phyloP scores from a whole-genome alignment of 2,888 invertebrate genomes.

The Andrena praecox region DNA sequence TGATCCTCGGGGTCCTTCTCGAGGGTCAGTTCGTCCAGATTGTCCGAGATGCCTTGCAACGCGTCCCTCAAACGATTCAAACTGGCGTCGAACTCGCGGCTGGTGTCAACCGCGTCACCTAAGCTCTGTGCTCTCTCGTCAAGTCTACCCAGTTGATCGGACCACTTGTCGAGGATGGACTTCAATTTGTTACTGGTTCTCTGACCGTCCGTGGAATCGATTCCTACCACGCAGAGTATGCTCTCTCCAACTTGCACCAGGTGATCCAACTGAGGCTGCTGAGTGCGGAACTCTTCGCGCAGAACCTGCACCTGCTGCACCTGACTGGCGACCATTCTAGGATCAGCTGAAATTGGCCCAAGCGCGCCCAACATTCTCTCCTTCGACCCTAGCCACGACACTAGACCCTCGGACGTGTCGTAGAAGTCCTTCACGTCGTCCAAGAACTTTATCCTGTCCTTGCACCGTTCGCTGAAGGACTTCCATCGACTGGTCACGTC shows the following conservation, averaged over 20 bases:
- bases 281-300: constrained; percentile 96
- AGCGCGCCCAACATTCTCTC: constrained; percentile 98
- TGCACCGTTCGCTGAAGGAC: constrained; percentile 93
- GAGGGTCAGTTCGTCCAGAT: constrained; percentile 92
- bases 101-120: constrained; percentile 96
- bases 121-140: constrained; percentile 95
- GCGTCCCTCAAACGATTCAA: constrained; percentile 93
- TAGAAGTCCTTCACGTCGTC: constrained; percentile 97
- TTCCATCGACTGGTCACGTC: constrained; percentile 94
- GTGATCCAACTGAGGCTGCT: constrained; percentile 95
- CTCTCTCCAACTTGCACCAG: constrained; percentile 93
- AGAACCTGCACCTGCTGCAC: constrained; percentile 96
- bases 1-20: constrained; percentile 95
- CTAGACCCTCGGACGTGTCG: constrained; percentile 93
- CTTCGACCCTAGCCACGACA: constrained; percentile 95
- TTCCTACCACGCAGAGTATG: constrained; percentile 88
- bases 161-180: constrained; percentile 92
- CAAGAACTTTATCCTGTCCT: constrained; percentile 90
- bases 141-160: constrained; percentile 91
- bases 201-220: constrained; percentile 87
- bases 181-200: constrained; percentile 90
- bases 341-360: constrained; percentile 98
- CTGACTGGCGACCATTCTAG: constrained; percentile 97
- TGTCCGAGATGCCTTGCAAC: constrained; percentile 94
- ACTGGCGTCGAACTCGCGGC: constrained; percentile 96